Evolutionary conservation across 2,888 invertebrate genomes (phyloP), one percentile per base, ranked within the genome.

Genomic region (Andrena marginata): DNA sequence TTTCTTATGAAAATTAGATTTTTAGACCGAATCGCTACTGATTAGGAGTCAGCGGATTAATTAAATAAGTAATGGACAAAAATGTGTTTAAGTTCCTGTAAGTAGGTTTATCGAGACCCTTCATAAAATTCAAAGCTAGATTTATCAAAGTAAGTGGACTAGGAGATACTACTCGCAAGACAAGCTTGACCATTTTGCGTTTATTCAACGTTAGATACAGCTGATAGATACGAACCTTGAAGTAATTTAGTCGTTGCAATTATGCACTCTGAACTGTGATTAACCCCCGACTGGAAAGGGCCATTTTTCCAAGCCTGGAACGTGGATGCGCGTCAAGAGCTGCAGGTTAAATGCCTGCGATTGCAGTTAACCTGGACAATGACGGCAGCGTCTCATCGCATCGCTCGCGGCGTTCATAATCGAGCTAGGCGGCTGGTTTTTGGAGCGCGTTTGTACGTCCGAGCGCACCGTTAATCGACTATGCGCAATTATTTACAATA

Each of bases 401-500:
- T 72, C 71, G 72, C 69, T 59, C 20, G 71, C 56, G 35, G 68
- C 65, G 51, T 74, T 75, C 63, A 74, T 72, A 70, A 84, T 74
- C 65, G 65, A 74, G 62, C 35, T 33, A 71, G 65, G 65, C 74
- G 33, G 51, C 56, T 23, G 79, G 80, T 82, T 79, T 73, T 69
- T 73, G 80, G 65, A 33, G 48, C 33, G n/a, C 70, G 68, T 72
- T 78, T 78, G 67, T 68, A 81, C 51, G 80, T 69, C 31, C 69
- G 80, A 65, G 74, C 68, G 73, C 62, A 67, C 62, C 59, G 73
- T 80, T 78, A 72, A 77, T 80, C 79, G 80, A 80, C 78, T 80
- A 78, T 78, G 80, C 10, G 80, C 72, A 80, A 80, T 80, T 80
- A 80, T 80, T 80, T 80, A 80, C 78, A 80, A 80, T 80, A 80